Evolutionary conservation across 2,797 vertebrate genomes (phyloP).

Genomic region (Poeciliopsis paucimaculata): DNA sequence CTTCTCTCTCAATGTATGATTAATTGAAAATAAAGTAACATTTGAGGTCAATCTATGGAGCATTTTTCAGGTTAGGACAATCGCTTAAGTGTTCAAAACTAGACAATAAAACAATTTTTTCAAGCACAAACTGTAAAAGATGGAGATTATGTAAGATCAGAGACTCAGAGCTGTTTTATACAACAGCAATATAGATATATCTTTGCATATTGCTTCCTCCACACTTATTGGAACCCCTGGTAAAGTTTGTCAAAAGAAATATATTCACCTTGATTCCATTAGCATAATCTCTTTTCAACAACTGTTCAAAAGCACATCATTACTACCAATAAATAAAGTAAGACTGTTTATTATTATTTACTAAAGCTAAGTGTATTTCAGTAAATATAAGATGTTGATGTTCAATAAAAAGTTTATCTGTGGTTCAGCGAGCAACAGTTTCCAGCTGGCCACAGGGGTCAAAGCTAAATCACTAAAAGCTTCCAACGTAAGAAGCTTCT

Average conservation of each 20-base stretch:
- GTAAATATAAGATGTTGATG: neutral
- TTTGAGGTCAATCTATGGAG: constrained; percentile 17
- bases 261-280: neutral
- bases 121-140: neutral
- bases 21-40: constrained; percentile 16
- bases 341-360: neutral
- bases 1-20: neutral
- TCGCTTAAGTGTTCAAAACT: neutral
- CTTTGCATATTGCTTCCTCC: neutral
- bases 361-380: neutral
- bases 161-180: neutral
- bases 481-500: neutral
- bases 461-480: neutral
- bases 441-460: neutral
- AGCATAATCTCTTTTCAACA: neutral
- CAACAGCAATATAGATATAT: neutral
- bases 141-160: neutral
- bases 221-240: neutral
- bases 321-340: too few species aligned
- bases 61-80: neutral
- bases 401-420: neutral
- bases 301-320: neutral
- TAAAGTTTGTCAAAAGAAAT: neutral
- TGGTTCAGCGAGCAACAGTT: neutral
- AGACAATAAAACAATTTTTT: neutral